These are phyloP conservation scores for Callopanchax toddi DNA, from an alignment of 2,113 vertebrate genomes.

Conservation along the genomic window DNA sequence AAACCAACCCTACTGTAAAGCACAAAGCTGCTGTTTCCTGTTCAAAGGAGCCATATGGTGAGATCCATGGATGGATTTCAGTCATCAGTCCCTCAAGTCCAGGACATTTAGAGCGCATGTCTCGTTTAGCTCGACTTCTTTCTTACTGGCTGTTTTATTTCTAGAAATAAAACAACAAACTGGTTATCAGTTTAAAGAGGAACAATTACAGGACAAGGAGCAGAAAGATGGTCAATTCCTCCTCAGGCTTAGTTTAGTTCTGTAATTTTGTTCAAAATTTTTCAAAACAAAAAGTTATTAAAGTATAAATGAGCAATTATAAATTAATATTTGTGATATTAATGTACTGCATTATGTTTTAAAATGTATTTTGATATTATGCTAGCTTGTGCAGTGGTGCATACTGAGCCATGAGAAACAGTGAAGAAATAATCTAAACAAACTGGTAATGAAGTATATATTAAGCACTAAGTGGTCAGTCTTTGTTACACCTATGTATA, in stretches of 20 bases:
- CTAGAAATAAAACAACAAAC: constrained; percentile 12
- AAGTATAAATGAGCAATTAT: too few relatives aligned
- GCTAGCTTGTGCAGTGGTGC: too few relatives aligned
- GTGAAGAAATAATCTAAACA: too few relatives aligned
- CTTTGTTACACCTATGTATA: too few relatives aligned
- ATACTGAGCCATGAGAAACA: too few relatives aligned
- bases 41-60: constrained; percentile 22
- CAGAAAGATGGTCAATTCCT: constrained; percentile 27
- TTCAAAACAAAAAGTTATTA: constrained; percentile 6
- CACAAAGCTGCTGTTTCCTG: constrained; percentile 10
- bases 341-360: background rate
- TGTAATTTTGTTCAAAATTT: constrained; percentile 7
- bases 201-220: constrained; percentile 41
- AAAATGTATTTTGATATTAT: background rate
- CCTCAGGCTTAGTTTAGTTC: constrained; percentile 15
- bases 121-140: constrained; percentile 18
- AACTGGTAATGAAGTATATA: too few relatives aligned
- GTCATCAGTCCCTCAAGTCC: constrained; percentile 18
- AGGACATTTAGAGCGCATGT: constrained; percentile 18
- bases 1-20: constrained; percentile 55
- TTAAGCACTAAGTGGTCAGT: too few relatives aligned
- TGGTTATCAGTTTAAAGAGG: constrained; percentile 36
- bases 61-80: constrained; percentile 1
- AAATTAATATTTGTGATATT: too few relatives aligned
- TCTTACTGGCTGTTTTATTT: constrained; percentile 32